A percentile compares a stretch with the other conserved stretches of the same genome.
Evolutionary conservation across 2,888 invertebrate genomes (phyloP).

Genomic region (Drosophila atroscutellata): DNA sequence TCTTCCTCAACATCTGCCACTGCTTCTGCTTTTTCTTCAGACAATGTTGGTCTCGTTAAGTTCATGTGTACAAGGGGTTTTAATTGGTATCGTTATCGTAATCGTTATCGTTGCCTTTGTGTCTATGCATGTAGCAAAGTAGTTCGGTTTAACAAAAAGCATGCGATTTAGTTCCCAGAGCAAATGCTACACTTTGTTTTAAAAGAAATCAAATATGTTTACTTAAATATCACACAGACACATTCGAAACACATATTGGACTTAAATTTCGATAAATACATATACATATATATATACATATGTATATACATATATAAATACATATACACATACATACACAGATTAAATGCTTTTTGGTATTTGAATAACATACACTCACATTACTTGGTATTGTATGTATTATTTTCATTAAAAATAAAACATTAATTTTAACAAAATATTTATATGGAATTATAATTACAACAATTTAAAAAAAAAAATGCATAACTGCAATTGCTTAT

Average conservation of each 20-base stretch:
- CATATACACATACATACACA: slow-evolving; percentile 52
- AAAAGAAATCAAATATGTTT: slow-evolving; percentile 2
- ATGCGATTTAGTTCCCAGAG: slow-evolving; percentile 44
- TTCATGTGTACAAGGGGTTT: slow-evolving; percentile 11
- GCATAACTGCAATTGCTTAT: background rate
- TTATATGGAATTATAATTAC: background rate
- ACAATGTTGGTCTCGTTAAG: slow-evolving; percentile 8
- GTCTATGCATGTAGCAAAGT: slow-evolving; percentile 2
- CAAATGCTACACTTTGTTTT: slow-evolving; percentile 32
- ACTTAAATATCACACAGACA: slow-evolving; percentile 19
- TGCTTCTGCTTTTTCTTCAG: background rate
- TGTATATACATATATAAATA: slow-evolving; percentile 37
- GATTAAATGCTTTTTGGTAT: slow-evolving; percentile 19
- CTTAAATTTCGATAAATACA: slow-evolving; percentile 50
- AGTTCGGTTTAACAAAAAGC: slow-evolving; percentile 34
- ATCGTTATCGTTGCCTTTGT: slow-evolving; percentile 29
- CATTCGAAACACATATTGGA: slow-evolving; percentile 8
- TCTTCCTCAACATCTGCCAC: background rate
- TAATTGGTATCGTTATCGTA: slow-evolving; percentile 39
- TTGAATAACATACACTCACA: slow-evolving; percentile 24
- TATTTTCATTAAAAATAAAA: slow-evolving; percentile 13
- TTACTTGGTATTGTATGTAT: slow-evolving; percentile 8
- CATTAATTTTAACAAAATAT: slow-evolving; percentile 1
- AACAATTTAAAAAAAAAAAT: background rate
- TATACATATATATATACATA: background rate